Conservation (phyloP, 2,113 vertebrate species). For the Lagopus muta region DNA sequence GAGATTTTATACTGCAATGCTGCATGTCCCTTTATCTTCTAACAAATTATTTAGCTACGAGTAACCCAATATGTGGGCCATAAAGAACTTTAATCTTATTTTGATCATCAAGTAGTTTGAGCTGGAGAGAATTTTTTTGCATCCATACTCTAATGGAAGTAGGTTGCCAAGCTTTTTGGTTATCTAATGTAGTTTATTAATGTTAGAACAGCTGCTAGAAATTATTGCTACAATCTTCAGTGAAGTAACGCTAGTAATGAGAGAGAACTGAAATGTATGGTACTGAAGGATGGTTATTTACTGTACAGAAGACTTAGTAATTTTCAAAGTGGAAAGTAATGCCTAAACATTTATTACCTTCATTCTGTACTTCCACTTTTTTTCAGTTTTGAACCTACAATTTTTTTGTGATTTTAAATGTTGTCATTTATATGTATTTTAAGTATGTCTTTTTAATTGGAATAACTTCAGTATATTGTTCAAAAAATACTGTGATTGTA, state of each 20-base stretch:
- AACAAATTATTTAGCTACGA: background rate
- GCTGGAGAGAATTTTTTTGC: background rate
- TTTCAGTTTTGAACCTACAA: background rate
- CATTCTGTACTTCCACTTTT: background rate
- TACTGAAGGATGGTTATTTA: constrained; percentile 16
- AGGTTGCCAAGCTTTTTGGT: background rate
- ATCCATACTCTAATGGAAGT: background rate
- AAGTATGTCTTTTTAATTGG: background rate
- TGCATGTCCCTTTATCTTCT: background rate
- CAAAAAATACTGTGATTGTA: background rate
- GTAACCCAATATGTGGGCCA: background rate
- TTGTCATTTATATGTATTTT: background rate
- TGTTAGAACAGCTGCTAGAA: constrained; percentile 27
- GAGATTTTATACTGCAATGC: background rate
- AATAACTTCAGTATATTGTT: background rate
- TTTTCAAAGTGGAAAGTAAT: background rate
- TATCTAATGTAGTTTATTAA: background rate
- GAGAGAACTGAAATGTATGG: background rate
- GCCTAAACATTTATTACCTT: background rate
- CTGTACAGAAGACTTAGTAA: background rate
- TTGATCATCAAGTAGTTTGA: background rate
- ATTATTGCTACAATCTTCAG: constrained; percentile 36
- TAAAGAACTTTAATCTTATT: background rate
- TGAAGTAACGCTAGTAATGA: background rate
- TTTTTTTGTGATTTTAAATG: background rate